Evolutionary conservation across 2,888 invertebrate genomes (phyloP), one percentile per base, ranked within the genome.

Genomic region (Trichogramma evanescens): DNA sequence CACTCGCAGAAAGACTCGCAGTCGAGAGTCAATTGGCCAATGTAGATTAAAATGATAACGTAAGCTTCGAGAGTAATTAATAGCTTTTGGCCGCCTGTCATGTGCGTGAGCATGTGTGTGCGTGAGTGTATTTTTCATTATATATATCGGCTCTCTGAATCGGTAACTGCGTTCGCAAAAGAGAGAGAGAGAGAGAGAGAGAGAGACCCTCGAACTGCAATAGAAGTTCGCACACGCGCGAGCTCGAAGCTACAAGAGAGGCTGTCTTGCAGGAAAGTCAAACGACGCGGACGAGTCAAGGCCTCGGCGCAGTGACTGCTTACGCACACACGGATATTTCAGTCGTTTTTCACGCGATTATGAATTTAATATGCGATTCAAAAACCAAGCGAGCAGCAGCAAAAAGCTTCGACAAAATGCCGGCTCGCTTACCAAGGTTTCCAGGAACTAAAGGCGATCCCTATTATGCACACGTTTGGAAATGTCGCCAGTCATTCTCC

Each of bases 191-290:
- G 44, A 53, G 4, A 53, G 50, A 38, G 50, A 26, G 38, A 50
- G 50, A 38, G 50, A 50, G 39, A 50, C 13, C 39, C 13, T 38
- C 39, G 6, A 9, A 8, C 26, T 42, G 26, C 52, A 41, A 56
- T 49, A 59, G 26, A 26, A 26, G 26, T 26, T 48, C 48, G 50
- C 42, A 42, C 9, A 7, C 13, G 38, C n/a, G 6, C 42, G 54
- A 6, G 10, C 7, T 7, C 6, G 38, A 8, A 40, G 26, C n/a
- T 9, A 38, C 7, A 51, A 10, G 45, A 50, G 52, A 38, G 58
- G 53, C 62, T 71, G 73, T 73, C 72, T 74, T 65, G 71, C 70
- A 70, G 72, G 68, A 71, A 71, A 71, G 72, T 69, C 71, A 69
- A 62, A 63, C 59, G 66, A 66, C 54, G 65, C 66, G 64, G 67